Percentiles rank a stretch among this genome's conserved stretches.
phyloP scores from a whole-genome alignment of 2,888 invertebrate genomes.

The Cheilosia scutellata region DNA sequence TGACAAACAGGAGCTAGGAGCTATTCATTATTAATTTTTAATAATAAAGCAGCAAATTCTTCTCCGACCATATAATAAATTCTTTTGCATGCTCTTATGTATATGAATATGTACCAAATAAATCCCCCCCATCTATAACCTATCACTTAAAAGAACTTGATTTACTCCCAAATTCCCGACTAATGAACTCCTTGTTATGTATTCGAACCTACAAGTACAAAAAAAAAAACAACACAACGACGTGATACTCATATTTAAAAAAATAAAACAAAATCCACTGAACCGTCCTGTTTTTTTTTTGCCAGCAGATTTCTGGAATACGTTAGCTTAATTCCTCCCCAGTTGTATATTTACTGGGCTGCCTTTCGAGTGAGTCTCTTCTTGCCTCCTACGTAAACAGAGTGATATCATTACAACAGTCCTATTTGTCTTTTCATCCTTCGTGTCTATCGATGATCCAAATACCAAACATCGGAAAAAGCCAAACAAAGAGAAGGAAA shows the following conservation, averaged over 20 bases:
- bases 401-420: conserved; percentile 64
- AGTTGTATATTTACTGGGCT: conserved; percentile 65
- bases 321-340: conserved; percentile 67
- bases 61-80: conserved; percentile 42
- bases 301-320: conserved; percentile 61
- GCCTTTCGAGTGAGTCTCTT: conserved; percentile 13
- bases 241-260: conserved; percentile 70
- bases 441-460: conserved; percentile 69
- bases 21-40: no score
- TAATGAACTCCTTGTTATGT: conserved; percentile 68
- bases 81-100: conserved; percentile 44
- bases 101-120: conserved; percentile 55
- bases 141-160: conserved; percentile 34
- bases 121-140: conserved; percentile 35
- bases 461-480: conserved; percentile 66
- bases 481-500: conserved; percentile 45
- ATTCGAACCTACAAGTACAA: conserved; percentile 17
- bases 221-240: conserved; percentile 49
- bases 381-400: conserved; percentile 17
- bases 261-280: conserved; percentile 50
- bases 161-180: conserved; percentile 45
- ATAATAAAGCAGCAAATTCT: neutral
- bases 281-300: conserved; percentile 20
- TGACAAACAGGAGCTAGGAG: no score
- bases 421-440: conserved; percentile 54